Conservation (phyloP, 2,797 vertebrate species). For the Telmatherina bonti region DNA sequence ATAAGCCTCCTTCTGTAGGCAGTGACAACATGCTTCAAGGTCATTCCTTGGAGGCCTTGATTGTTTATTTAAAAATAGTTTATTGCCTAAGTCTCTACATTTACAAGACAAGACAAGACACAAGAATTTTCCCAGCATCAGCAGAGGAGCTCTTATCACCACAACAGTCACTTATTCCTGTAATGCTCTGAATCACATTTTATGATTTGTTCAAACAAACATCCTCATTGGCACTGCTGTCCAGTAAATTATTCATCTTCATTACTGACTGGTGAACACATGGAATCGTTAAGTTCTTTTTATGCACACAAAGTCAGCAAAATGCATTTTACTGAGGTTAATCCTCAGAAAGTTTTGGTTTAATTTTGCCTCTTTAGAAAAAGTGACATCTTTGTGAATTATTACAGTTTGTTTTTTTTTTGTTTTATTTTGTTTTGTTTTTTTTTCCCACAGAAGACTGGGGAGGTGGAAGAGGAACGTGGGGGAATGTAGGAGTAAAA, state of each 20-base stretch:
- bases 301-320: not conserved
- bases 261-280: not conserved
- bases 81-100: slow-evolving; percentile 13
- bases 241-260: slow-evolving; percentile 6
- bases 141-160: slow-evolving; percentile 24
- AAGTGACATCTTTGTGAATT: not conserved
- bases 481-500: slow-evolving; percentile 45
- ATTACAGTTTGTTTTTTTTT: slow-evolving; percentile 4
- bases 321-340: not conserved
- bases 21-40: slow-evolving; percentile 12
- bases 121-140: slow-evolving; percentile 6
- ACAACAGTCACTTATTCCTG: slow-evolving; percentile 7
- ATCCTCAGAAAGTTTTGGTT: not conserved
- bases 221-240: not conserved
- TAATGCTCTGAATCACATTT: slow-evolving; percentile 36
- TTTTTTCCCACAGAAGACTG: slow-evolving; percentile 22
- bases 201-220: slow-evolving; percentile 17
- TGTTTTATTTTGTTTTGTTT: slow-evolving; percentile 2
- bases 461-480: not conserved
- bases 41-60: not conserved
- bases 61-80: slow-evolving; percentile 3
- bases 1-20: slow-evolving; percentile 16
- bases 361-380: not conserved
- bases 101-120: not conserved
- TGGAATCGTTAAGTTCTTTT: not conserved